Evolutionary conservation across 2,113 vertebrate genomes (phyloP).

Genomic region (Dipodomys spectabilis): DNA sequence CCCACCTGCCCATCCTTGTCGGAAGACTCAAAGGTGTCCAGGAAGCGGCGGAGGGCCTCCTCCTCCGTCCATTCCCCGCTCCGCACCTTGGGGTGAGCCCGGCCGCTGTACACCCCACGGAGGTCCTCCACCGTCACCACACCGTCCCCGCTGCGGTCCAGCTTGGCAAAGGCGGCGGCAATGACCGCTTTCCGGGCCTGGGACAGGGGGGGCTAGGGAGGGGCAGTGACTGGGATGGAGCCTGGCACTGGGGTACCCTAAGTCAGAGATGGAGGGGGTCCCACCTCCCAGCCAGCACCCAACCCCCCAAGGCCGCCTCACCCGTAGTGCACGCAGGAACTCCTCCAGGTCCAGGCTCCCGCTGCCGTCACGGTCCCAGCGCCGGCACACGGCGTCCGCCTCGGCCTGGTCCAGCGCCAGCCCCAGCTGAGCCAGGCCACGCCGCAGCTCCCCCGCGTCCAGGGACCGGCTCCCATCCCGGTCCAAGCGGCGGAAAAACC

Average conservation of each 20-base stretch:
- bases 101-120: constrained; percentile 83
- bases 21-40: constrained; percentile 85
- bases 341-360: constrained; percentile 86
- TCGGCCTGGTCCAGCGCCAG: constrained; percentile 77
- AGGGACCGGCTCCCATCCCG: constrained; percentile 81
- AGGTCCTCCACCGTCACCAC: constrained; percentile 87
- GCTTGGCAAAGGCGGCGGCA: constrained; percentile 84
- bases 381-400: constrained; percentile 76
- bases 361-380: constrained; percentile 83
- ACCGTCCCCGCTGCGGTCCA: constrained; percentile 85
- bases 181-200: constrained; percentile 81
- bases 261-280: too few species aligned
- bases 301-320: constrained; percentile 57
- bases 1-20: constrained; percentile 88
- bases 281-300: too few species aligned
- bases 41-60: constrained; percentile 84
- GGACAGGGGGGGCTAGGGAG: constrained; percentile 86
- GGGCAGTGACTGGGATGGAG: neutral
- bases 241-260: neutral
- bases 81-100: constrained; percentile 84
- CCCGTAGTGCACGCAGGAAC: constrained; percentile 85
- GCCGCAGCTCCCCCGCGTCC: constrained; percentile 83
- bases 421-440: constrained; percentile 82
- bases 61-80: constrained; percentile 87
- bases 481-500: constrained; percentile 87